Evolutionary conservation across 53 echinoderm and acorn worm species (phyloP), one percentile per base, ranked within the genome.

Genomic region (Luidia sarsii): DNA sequence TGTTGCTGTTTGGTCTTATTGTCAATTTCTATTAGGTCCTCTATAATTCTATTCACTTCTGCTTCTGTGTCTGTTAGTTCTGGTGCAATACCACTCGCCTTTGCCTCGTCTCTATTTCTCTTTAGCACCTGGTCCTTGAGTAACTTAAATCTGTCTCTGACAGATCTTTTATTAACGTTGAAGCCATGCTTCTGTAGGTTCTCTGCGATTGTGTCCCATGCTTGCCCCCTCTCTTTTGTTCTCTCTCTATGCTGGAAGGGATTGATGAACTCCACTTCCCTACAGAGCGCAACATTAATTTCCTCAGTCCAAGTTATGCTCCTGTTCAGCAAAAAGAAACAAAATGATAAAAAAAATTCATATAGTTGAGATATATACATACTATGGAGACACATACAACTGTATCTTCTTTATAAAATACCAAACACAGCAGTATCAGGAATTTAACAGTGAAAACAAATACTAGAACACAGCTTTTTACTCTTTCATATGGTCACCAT

Each of bases 221-320:
- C 60, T 48, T 82, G 25, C 30, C 84, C 84, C n/a, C 71, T 56
- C 35, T 72, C 84, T 31, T 61, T 60, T 34, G 84, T 61, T 20
- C 84, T 13, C 20, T 35, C 55, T 31, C 29, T 70, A 18, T 56
- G 53, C 31, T 83, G 56, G 56, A 57, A 83, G 22, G 83, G 83
- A 30, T 56, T 55, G 14, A 68, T 59, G 33, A 27, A 45, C 4
- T 68, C 68, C 27, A 83, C 70, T 59, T 83, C 83, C 33, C 70
- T 33, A 25, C 50, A 25, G 15, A 83, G 35, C 28, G 51, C 67
- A 1, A 57, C 16, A 29, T 61, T 69, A 25, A 30, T 56, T 13
- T 71, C 22, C 1, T 57, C 39, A 29, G 70, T 69, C 71, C 83
- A 83, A 3, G 48, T 48, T 35, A 83, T 83, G 8, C 37, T 45